Evolutionary conservation across 2,888 invertebrate species (phyloP).

Genomic region (Drosophila paramelanica): DNA sequence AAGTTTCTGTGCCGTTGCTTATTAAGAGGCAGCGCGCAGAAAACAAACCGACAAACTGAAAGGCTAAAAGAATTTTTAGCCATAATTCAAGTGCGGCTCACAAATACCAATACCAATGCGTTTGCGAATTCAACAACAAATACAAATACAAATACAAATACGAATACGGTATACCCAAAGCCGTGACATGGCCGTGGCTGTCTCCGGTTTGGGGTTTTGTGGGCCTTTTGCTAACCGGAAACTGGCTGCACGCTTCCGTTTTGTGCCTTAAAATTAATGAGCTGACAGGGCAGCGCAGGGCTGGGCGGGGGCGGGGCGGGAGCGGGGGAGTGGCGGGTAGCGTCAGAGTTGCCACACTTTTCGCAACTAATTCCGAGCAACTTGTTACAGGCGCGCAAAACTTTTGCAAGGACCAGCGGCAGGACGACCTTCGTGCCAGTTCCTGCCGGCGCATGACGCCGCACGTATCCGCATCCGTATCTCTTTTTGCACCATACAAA

Average conservation of each 20-base stretch:
- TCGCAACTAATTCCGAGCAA: constrained; percentile 77
- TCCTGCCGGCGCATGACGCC: constrained; percentile 71
- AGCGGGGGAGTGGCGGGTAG: constrained; percentile 7
- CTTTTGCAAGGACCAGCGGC: constrained; percentile 54
- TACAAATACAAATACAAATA: constrained; percentile 11
- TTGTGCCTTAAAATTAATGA: constrained; percentile 80
- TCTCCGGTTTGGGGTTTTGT: constrained; percentile 54
- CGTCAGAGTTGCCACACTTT: constrained; percentile 76
- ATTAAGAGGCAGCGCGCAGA: constrained; percentile 66
- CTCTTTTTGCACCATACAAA: constrained; percentile 32
- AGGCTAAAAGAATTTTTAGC: constrained; percentile 60
- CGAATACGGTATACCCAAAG: constrained; percentile 40
- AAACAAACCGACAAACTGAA: constrained; percentile 35
- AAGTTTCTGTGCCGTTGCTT: constrained; percentile 66
- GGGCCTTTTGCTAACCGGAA: constrained; percentile 71
- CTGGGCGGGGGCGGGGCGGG: background rate
- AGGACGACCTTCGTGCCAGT: constrained; percentile 75
- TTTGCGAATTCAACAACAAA: constrained; percentile 6
- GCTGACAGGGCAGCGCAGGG: constrained; percentile 53
- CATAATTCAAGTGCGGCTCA: constrained; percentile 72
- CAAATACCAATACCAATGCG: constrained; percentile 37
- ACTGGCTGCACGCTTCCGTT: constrained; percentile 81
- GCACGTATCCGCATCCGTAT: constrained; percentile 72
- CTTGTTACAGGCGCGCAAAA: constrained; percentile 72
- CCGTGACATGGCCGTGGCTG: constrained; percentile 61